These are phyloP conservation scores for Aphaenogaster ashmeadi DNA, from an alignment of 1,140 invertebrate species.

Conservation along the genomic window DNA sequence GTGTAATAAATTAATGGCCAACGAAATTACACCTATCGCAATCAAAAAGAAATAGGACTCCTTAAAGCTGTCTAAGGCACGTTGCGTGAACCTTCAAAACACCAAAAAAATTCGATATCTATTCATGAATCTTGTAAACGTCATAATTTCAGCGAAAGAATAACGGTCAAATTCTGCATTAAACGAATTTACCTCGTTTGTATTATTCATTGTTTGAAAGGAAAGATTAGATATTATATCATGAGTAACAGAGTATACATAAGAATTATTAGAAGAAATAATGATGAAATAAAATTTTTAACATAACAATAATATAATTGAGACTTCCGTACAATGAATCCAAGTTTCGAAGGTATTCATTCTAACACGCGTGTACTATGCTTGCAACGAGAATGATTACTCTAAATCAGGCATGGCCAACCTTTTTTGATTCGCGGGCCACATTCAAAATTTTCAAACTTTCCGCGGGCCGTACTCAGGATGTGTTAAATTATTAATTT, in stretches of 20 bases:
- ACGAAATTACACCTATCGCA: slow-evolving; percentile 1
- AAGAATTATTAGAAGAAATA: not conserved
- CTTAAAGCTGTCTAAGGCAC: slow-evolving; percentile 3
- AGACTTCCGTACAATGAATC: not conserved
- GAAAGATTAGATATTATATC: slow-evolving; percentile 2
- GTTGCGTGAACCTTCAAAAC: slow-evolving; percentile 8
- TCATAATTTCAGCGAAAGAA: not conserved
- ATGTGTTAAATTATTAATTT: too few species aligned
- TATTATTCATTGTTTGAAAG: slow-evolving; percentile 1
- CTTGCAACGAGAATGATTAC: not conserved
- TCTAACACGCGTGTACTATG: not conserved
- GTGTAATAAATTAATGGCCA: slow-evolving; percentile 35
- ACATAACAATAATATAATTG: not conserved
- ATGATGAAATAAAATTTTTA: not conserved
- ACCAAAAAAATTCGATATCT: slow-evolving; percentile 15
- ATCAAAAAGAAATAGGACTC: slow-evolving; percentile 6
- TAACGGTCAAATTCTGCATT: not conserved
- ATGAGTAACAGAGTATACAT: not conserved
- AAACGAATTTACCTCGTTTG: not conserved
- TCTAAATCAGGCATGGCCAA: not conserved
- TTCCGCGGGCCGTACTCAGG: too few species aligned
- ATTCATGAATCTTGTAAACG: not conserved
- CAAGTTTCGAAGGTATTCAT: not conserved
- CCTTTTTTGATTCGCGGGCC: too few species aligned
- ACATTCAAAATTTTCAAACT: too few species aligned